Conservation (phyloP, 2,797 vertebrate species). For the Calcarius lapponicus region DNA sequence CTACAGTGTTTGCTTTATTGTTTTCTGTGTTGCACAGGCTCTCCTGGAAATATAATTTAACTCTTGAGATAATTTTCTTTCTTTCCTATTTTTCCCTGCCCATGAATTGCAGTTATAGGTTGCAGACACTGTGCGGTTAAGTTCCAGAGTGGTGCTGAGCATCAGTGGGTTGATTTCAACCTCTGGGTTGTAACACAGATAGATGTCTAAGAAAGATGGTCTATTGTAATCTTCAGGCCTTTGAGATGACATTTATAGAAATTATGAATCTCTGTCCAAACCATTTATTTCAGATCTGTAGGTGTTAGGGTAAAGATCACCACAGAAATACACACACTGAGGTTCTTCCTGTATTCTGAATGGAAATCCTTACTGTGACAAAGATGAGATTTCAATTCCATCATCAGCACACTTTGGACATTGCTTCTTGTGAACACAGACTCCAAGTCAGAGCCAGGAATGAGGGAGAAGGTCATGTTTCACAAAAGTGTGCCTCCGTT, state of each 20-base stretch:
- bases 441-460: background rate
- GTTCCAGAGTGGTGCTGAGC: background rate
- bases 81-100: background rate
- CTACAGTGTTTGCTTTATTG: background rate
- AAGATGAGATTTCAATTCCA: background rate
- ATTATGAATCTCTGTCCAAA: background rate
- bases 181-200: background rate
- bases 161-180: background rate
- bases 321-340: background rate
- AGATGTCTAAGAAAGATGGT: background rate
- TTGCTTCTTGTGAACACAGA: background rate
- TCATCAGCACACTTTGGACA: background rate
- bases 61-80: background rate
- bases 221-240: background rate
- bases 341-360: background rate
- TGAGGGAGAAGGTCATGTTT: background rate
- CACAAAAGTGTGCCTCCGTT: background rate
- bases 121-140: background rate
- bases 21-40: background rate
- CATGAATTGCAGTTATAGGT: background rate
- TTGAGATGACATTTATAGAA: background rate
- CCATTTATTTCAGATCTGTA: background rate
- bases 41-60: background rate
- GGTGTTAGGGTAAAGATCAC: background rate
- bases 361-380: background rate